Percentiles rank a stretch among this genome's conserved stretches.
Conservation (phyloP, 2,113 vertebrate genomes). For the Acanthochromis polyacanthus region DNA sequence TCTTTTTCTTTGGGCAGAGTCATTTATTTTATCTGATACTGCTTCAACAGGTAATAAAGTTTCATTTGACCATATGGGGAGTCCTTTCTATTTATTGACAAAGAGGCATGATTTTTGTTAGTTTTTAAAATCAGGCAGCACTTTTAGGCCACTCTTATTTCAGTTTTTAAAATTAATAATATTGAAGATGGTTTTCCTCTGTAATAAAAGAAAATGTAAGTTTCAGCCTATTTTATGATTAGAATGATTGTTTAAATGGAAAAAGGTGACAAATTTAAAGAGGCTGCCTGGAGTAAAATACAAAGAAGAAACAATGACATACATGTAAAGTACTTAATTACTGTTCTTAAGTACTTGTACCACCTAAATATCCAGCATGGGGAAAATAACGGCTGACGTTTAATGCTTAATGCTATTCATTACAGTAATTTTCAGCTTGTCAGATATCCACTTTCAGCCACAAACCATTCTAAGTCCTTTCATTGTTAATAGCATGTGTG, state of each 20-base stretch:
- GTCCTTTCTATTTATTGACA: neutral
- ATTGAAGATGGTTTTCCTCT: no score
- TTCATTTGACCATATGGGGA: neutral
- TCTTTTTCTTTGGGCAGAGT: neutral
- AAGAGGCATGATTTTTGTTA: neutral
- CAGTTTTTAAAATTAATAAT: no score
- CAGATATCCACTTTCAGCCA: slow-evolving; percentile 34
- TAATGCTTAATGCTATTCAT: slow-evolving; percentile 25
- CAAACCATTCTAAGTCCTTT: slow-evolving; percentile 33
- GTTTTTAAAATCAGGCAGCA: neutral
- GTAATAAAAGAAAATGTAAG: no score
- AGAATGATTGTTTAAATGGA: no score
- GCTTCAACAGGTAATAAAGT: neutral
- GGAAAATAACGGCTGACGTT: neutral
- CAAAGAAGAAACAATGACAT: no score
- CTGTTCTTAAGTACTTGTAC: neutral
- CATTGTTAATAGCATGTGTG: slow-evolving; percentile 56
- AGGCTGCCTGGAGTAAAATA: no score
- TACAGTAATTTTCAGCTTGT: slow-evolving; percentile 19
- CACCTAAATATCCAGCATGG: neutral
- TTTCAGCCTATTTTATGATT: no score
- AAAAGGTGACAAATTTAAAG: no score
- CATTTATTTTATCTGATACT: neutral
- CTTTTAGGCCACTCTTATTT: neutral
- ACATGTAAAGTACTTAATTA: neutral